phyloP scores from a whole-genome alignment of 1,140 invertebrate genomes.

The Ladona fulva region DNA sequence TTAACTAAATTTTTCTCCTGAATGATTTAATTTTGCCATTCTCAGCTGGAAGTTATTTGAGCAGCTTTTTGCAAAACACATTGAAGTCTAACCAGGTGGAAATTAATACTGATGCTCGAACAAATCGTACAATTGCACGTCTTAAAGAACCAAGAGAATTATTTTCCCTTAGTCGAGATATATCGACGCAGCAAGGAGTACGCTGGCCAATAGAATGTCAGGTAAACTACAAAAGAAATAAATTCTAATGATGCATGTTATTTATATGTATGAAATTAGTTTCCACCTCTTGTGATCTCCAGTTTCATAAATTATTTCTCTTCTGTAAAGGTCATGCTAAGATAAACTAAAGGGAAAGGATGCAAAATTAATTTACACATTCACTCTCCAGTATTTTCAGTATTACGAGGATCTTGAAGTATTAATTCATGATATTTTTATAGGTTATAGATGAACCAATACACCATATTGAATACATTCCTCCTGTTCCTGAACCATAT shows the following conservation, averaged over 20 bases:
- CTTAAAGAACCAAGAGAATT: slow-evolving; percentile 30
- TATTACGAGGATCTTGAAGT: too few species aligned
- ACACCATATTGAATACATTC: slow-evolving; percentile 63
- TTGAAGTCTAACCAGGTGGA: slow-evolving; percentile 55
- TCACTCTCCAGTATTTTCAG: too few species aligned
- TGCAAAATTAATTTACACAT: too few species aligned
- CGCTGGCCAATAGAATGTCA: slow-evolving; percentile 84
- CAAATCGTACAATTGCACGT: slow-evolving; percentile 31
- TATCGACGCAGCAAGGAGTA: slow-evolving; percentile 60
- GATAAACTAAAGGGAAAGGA: too few species aligned
- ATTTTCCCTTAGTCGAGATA: slow-evolving; percentile 28
- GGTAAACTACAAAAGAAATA: slow-evolving; percentile 37
- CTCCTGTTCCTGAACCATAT: slow-evolving; percentile 64
- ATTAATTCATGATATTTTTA: slow-evolving; percentile 22
- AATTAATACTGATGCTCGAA: slow-evolving; percentile 52
- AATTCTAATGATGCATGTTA: too few species aligned
- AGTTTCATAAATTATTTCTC: too few species aligned
- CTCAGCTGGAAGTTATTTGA: slow-evolving; percentile 42
- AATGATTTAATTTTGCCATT: not conserved
- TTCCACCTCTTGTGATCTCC: too few species aligned
- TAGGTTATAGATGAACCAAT: slow-evolving; percentile 76
- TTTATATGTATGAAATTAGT: too few species aligned
- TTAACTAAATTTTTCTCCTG: too few species aligned
- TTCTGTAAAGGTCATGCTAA: too few species aligned
- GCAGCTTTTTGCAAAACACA: slow-evolving; percentile 45